Conservation (phyloP, 1,140 invertebrate genomes). For the Gyrodactylus bullatarudis region DNA sequence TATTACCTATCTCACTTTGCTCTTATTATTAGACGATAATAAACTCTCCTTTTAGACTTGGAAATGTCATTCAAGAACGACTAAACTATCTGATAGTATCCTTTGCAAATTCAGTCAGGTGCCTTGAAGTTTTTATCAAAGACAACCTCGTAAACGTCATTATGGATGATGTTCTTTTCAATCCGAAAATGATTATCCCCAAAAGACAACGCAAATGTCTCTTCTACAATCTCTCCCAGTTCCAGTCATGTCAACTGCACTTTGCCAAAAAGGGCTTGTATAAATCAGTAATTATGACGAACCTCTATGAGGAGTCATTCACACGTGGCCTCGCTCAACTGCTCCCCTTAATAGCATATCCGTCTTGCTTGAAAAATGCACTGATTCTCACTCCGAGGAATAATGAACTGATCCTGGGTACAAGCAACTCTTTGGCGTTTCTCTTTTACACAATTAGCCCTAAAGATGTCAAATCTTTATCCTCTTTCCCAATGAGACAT, state of each 20-base stretch:
- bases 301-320: background rate
- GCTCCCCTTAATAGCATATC: background rate
- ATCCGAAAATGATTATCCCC: background rate
- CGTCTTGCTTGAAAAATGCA: too few species aligned
- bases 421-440: background rate
- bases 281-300: background rate
- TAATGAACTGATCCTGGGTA: background rate
- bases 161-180: background rate
- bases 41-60: too few species aligned
- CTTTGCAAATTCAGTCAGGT: background rate
- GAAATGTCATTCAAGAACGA: background rate
- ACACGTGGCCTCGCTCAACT: background rate
- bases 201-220: background rate
- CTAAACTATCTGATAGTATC: background rate
- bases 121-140: background rate
- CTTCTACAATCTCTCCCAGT: background rate
- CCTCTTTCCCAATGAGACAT: background rate
- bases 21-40: too few species aligned
- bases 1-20: too few species aligned
- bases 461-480: background rate
- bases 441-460: background rate
- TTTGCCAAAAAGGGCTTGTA: background rate
- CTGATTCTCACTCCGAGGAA: background rate
- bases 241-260: background rate
- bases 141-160: background rate